Evolutionary conservation across 2,888 invertebrate species (phyloP).

Genomic region (Periphyllus acericola): DNA sequence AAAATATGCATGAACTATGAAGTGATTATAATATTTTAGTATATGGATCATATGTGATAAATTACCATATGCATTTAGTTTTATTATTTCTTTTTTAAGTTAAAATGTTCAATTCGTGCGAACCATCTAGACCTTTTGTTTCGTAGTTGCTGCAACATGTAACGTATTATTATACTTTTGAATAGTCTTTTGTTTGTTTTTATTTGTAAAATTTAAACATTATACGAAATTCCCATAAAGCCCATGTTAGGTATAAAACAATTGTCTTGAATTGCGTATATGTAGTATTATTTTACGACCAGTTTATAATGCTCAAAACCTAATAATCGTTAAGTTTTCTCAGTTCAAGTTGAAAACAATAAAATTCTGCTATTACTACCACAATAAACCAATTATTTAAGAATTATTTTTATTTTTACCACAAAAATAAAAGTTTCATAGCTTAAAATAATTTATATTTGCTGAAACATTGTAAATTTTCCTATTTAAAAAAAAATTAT

Average conservation of each 20-base stretch:
- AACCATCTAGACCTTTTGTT: slow-evolving; percentile 12
- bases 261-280: slow-evolving; percentile 24
- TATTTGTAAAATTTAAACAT: slow-evolving; percentile 23
- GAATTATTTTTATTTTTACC: not conserved
- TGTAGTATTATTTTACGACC: slow-evolving; percentile 22
- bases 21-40: not conserved
- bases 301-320: slow-evolving; percentile 13
- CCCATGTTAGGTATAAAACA: not conserved
- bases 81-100: not conserved
- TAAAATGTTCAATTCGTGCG: not conserved
- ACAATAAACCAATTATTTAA: not conserved
- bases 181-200: slow-evolving; percentile 47
- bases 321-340: slow-evolving; percentile 34
- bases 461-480: not conserved
- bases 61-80: not conserved
- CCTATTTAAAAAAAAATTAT: not conserved
- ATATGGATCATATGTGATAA: not conserved
- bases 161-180: slow-evolving; percentile 23
- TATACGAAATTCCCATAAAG: slow-evolving; percentile 26
- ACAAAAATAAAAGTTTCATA: not conserved
- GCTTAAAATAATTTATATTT: not conserved
- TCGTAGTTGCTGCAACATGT: not conserved
- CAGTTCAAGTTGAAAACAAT: not conserved
- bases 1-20: not conserved
- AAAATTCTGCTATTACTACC: not conserved